Evolutionary conservation across 2,797 vertebrate genomes (phyloP), one percentile per base, ranked within the genome.

Genomic region (Borostomias antarcticus): DNA sequence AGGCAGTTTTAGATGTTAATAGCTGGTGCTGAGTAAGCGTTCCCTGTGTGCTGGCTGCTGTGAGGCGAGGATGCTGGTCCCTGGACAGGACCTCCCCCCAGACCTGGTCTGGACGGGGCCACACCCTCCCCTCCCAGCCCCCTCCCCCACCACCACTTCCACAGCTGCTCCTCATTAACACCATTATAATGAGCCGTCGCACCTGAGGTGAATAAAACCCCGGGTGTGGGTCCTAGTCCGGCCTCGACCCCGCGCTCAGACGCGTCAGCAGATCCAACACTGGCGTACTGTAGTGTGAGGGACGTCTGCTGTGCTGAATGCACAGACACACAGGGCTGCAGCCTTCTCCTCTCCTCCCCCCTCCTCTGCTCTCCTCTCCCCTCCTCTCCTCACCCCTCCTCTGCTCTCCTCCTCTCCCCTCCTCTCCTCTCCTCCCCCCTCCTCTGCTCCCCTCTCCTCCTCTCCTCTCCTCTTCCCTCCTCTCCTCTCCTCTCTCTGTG

Each of bases 1-100:
- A 73, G 76, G 86, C 85, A 82, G 68, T 82, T 89, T 83, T 82
- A 85, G 68, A 51, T 59, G 79, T 79, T 90, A 91, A 89, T 86
- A 77, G 84, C 82, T 83, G 80, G 88, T 90, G 90, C 89, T 91
- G 90, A 91, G 88, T 85, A 85, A 86, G 90, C 87, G 89, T 81
- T 82, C 85, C 85, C 81, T 84, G 74, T 37, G 72, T 59, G 73
- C 70, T 65, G 81, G 82, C 81, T 76, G 82, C 68, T 68, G 69
- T 60, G 73, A 78, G 75, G 69, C 74, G 19, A 8, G 62, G 60
- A 73, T 71, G 72, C 70, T 69, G 76, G 69, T 82, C 83, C 87
- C 81, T 58, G 70, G 83, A 80, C 78, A 66, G 81, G 80, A 88
- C 84, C 86, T 82, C 89, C 86, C 60, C 81, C 84, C 77, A 86